Conservation (phyloP, 2,113 vertebrate genomes). For the Tamias sibiricus region DNA sequence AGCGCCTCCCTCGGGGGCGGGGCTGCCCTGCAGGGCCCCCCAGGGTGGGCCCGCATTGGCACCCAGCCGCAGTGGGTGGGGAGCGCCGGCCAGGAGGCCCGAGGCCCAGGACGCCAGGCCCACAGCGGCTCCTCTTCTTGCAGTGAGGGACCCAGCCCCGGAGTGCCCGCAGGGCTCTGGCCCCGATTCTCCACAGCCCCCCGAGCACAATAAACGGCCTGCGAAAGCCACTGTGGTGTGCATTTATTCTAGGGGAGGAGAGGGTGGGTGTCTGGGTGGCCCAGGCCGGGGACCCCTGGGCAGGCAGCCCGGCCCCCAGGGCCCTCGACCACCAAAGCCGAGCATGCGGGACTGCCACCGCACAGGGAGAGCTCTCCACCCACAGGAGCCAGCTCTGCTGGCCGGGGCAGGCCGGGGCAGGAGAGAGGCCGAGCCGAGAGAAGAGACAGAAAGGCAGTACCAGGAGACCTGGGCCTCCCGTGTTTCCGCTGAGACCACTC, state of each 20-base stretch:
- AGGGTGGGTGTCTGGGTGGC: not conserved
- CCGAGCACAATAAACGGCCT: not conserved
- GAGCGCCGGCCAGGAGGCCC: too few relatives aligned
- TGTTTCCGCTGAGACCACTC: too few relatives aligned
- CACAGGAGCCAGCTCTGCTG: too few relatives aligned
- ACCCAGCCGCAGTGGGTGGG: too few relatives aligned
- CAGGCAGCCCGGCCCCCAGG: not conserved
- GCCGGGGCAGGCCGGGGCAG: not conserved
- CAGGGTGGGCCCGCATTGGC: too few relatives aligned
- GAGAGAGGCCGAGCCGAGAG: too few relatives aligned
- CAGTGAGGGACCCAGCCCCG: not conserved
- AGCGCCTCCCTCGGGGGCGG: too few relatives aligned
- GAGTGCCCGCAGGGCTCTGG: accelerated
- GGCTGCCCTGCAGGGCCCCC: not conserved
- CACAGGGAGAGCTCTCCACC: not conserved
- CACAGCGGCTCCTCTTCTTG: not conserved
- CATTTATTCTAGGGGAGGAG: not conserved
- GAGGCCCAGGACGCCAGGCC: too few relatives aligned
- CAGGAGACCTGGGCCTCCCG: too few relatives aligned
- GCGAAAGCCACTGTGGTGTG: accelerated
- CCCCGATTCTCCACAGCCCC: not conserved
- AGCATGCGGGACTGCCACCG: not conserved
- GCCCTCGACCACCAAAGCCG: not conserved
- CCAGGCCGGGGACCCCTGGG: not conserved
- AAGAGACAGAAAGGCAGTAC: too few relatives aligned